Conservation (phyloP, 2,888 invertebrate genomes). For the Euphydryas editha region DNA sequence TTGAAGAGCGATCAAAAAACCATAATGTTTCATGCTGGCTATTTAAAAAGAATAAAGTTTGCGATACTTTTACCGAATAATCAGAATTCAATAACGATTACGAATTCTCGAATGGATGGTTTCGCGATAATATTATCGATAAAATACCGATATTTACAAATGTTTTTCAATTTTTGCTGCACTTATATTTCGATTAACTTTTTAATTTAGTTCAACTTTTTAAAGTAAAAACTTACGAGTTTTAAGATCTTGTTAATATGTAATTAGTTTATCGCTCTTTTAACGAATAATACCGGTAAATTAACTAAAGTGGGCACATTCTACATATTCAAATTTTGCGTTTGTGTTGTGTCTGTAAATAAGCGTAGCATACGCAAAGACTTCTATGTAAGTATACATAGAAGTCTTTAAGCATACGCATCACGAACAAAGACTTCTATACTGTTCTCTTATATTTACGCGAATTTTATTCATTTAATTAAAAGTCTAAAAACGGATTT, state of each 20-base stretch:
- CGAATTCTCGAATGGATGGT: background rate
- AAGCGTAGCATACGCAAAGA: too few species aligned
- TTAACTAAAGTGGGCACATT: too few species aligned
- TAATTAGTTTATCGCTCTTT: background rate
- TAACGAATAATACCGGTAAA: background rate
- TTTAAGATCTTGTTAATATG: slow-evolving; percentile 4
- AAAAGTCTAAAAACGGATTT: too few species aligned
- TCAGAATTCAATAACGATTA: slow-evolving; percentile 8
- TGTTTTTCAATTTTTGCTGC: background rate
- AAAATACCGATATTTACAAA: background rate
- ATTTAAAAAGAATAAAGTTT: background rate
- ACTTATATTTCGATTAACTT: background rate
- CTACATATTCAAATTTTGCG: too few species aligned
- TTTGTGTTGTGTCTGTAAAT: too few species aligned
- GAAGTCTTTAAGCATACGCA: too few species aligned
- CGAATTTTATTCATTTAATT: too few species aligned
- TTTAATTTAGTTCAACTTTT: slow-evolving; percentile 1
- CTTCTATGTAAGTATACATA: too few species aligned
- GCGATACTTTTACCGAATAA: background rate
- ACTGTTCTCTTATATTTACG: too few species aligned
- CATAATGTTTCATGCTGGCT: slow-evolving; percentile 1
- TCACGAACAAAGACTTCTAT: too few species aligned
- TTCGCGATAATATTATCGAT: slow-evolving; percentile 1
- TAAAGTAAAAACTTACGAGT: background rate
- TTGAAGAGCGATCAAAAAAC: slow-evolving; percentile 1